These are phyloP conservation scores for Python bivittatus DNA, from an alignment of 2,113 vertebrate genomes.

Conservation along the genomic window DNA sequence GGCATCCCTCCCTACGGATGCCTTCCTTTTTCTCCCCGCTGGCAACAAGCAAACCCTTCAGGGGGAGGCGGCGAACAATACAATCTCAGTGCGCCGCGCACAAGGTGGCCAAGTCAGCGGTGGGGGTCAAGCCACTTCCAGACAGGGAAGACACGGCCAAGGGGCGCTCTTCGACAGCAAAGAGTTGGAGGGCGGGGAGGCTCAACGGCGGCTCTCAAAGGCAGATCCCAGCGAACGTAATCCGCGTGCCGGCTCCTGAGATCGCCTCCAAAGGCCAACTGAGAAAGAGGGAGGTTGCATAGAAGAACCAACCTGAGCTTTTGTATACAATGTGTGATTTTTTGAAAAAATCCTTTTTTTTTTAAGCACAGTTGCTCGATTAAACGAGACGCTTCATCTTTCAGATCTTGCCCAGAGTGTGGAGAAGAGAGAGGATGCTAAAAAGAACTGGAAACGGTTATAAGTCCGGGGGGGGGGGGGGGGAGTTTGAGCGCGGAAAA, in stretches of 20 bases:
- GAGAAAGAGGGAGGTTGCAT: neutral
- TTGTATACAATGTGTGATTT: neutral
- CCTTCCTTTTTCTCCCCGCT: neutral
- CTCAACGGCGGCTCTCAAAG: neutral
- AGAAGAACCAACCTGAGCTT: neutral
- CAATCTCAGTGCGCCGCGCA: neutral
- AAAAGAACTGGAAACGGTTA: neutral
- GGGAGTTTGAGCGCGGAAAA: conserved; percentile 1
- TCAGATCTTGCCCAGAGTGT: neutral
- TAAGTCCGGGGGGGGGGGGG: neutral
- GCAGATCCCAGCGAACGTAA: neutral
- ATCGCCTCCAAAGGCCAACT: neutral
- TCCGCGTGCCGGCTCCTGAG: neutral
- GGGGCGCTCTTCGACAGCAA: neutral
- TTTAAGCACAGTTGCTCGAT: neutral
- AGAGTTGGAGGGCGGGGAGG: neutral
- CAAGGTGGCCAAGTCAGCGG: neutral
- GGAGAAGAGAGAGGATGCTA: neutral
- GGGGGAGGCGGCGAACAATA: neutral
- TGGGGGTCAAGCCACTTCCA: neutral
- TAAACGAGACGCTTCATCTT: neutral
- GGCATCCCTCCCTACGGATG: conserved; percentile 12
- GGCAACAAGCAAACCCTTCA: neutral
- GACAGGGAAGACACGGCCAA: neutral
- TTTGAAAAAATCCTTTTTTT: neutral